Percentiles rank a stretch among this genome's conserved stretches.
Conservation (phyloP, 2,888 invertebrate species). For the Byasa hedistus region DNA sequence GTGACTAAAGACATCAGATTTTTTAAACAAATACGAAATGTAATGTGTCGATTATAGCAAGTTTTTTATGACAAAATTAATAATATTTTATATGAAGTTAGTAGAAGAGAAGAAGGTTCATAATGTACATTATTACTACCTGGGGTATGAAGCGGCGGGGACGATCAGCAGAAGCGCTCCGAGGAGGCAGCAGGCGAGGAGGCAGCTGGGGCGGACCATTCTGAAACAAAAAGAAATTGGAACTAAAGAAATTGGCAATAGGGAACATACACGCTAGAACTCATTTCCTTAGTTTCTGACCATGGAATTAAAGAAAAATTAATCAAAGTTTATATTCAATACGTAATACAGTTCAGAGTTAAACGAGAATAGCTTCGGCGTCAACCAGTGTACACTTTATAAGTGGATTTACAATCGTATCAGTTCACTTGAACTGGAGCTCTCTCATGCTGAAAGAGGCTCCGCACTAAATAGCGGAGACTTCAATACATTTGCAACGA, state of each 20-base stretch:
- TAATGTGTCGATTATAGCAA: too few relatives aligned
- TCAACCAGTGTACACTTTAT: conserved; percentile 24
- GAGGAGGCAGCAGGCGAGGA: conserved; percentile 68
- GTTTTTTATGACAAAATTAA: too few relatives aligned
- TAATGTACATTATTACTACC: conserved; percentile 70
- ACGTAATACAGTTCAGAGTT: background rate
- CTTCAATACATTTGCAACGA: too few relatives aligned
- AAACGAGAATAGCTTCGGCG: conserved; percentile 11
- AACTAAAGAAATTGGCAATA: background rate
- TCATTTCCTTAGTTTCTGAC: too few relatives aligned
- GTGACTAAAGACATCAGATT: background rate
- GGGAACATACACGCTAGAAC: too few relatives aligned
- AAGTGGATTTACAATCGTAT: conserved; percentile 26
- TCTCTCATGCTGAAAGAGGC: background rate
- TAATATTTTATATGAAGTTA: too few relatives aligned
- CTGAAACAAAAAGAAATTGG: conserved; percentile 49
- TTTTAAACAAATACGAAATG: too few relatives aligned
- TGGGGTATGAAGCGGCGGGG: conserved; percentile 69
- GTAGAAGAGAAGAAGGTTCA: background rate
- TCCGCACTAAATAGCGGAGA: too few relatives aligned
- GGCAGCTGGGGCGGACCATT: conserved; percentile 68
- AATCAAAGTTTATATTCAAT: too few relatives aligned
- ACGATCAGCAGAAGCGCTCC: conserved; percentile 59
- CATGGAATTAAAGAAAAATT: too few relatives aligned
- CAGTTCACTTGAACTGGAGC: conserved; percentile 28